Percentiles rank a stretch among this genome's conserved stretches.
Conservation (phyloP, 2,113 vertebrate genomes). For the Solea solea region DNA sequence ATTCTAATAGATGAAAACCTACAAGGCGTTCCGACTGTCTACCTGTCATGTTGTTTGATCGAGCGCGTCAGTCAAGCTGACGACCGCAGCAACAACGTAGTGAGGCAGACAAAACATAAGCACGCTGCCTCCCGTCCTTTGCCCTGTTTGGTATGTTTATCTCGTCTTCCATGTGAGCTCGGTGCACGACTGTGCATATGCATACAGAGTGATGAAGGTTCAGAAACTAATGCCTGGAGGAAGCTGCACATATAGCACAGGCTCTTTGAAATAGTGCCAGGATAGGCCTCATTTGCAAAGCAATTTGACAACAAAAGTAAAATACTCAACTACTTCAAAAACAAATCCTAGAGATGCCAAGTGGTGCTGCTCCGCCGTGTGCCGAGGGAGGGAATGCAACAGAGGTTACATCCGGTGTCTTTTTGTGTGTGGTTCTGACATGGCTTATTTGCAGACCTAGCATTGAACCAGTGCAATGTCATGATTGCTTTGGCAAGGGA, state of each 20-base stretch:
- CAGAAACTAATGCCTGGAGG: slow-evolving; percentile 68
- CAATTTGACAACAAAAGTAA: slow-evolving; percentile 77
- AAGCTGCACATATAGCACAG: slow-evolving; percentile 66
- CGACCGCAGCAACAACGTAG: slow-evolving; percentile 66
- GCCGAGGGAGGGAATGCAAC: slow-evolving; percentile 49
- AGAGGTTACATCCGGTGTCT: slow-evolving; percentile 49
- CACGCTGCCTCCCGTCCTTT: slow-evolving; percentile 67
- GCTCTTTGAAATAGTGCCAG: slow-evolving; percentile 74
- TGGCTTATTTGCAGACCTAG: slow-evolving; percentile 64
- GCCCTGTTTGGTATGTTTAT: slow-evolving; percentile 74
- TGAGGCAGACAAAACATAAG: slow-evolving; percentile 72
- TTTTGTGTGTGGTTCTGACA: slow-evolving; percentile 46
- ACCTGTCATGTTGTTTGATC: slow-evolving; percentile 79
- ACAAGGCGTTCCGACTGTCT: slow-evolving; percentile 68
- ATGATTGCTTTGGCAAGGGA: slow-evolving; percentile 73
- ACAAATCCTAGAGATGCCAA: slow-evolving; percentile 62
- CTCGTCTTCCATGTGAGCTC: slow-evolving; percentile 70
- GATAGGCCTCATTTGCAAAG: slow-evolving; percentile 75
- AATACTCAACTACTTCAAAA: slow-evolving; percentile 74
- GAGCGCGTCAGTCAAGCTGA: slow-evolving; percentile 76
- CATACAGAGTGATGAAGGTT: slow-evolving; percentile 72
- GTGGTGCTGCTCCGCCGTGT: slow-evolving; percentile 39
- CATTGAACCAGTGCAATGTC: slow-evolving; percentile 69
- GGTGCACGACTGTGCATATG: slow-evolving; percentile 65
- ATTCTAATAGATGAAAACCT: slow-evolving; percentile 78